Evolutionary conservation across 2,797 vertebrate species (phyloP).

Genomic region (Triplophysa bombifrons): DNA sequence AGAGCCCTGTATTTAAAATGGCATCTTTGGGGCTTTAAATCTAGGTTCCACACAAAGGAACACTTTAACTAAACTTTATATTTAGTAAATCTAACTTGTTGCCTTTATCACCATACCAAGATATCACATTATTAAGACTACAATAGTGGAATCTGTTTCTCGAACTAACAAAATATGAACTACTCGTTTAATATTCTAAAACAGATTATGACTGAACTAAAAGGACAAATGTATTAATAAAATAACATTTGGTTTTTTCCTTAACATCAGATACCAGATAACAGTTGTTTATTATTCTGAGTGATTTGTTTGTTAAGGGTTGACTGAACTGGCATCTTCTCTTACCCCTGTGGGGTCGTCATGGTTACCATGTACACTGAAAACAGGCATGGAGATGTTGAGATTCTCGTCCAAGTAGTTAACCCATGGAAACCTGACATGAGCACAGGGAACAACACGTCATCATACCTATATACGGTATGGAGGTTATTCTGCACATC

Average conservation of each 20-base stretch:
- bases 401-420: slow-evolving; percentile 96
- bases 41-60: too few relatives aligned
- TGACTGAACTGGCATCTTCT: background rate
- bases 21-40: background rate
- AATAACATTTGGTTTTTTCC: too few relatives aligned
- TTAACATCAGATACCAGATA: too few relatives aligned
- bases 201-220: background rate
- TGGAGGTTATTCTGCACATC: background rate
- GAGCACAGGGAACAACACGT: background rate
- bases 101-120: too few relatives aligned
- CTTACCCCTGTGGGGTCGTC: slow-evolving; percentile 98
- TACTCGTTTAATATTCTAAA: background rate
- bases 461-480: background rate
- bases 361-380: slow-evolving; percentile 98
- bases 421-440: slow-evolving; percentile 93
- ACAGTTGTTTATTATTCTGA: background rate
- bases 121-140: too few relatives aligned
- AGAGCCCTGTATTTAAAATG: too few relatives aligned
- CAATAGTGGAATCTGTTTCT: background rate
- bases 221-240: too few relatives aligned
- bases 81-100: too few relatives aligned
- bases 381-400: slow-evolving; percentile 94
- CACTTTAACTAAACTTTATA: too few relatives aligned
- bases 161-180: background rate
- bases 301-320: background rate